These are phyloP conservation scores for Anhinga rufa DNA, from an alignment of 2,113 vertebrate genomes.

Conservation along the genomic window DNA sequence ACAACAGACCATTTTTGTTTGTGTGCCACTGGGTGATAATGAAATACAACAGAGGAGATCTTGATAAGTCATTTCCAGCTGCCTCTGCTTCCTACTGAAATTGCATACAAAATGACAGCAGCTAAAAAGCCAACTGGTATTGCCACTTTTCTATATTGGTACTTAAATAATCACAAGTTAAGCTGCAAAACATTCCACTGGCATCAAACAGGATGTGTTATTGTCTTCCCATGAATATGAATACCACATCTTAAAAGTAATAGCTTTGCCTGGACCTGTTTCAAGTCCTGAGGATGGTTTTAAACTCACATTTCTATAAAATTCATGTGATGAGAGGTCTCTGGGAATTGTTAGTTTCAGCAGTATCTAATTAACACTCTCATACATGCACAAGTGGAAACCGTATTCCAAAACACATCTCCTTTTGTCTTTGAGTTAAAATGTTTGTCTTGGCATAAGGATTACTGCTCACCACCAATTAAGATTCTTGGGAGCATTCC, in stretches of 20 bases:
- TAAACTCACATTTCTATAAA: background rate
- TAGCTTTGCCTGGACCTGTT: background rate
- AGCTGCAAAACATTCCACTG: background rate
- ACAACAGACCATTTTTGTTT: background rate
- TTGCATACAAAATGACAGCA: background rate
- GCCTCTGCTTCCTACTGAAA: background rate
- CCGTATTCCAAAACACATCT: background rate
- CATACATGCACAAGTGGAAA: background rate
- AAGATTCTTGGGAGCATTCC: background rate
- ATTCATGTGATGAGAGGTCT: background rate
- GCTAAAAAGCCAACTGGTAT: background rate
- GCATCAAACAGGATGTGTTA: background rate
- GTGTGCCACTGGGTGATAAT: background rate
- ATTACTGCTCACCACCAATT: background rate
- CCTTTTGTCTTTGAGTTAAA: background rate
- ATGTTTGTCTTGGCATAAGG: background rate
- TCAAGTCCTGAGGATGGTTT: background rate
- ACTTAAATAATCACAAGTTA: background rate
- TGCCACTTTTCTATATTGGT: background rate
- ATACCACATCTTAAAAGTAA: background rate
- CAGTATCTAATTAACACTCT: conserved; percentile 4
- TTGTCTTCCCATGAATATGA: background rate
- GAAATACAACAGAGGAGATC: background rate
- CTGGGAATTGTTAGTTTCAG: background rate
- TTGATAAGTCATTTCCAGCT: background rate